phyloP scores from a whole-genome alignment of 2,113 vertebrate genomes.

The Aythya baeri region DNA sequence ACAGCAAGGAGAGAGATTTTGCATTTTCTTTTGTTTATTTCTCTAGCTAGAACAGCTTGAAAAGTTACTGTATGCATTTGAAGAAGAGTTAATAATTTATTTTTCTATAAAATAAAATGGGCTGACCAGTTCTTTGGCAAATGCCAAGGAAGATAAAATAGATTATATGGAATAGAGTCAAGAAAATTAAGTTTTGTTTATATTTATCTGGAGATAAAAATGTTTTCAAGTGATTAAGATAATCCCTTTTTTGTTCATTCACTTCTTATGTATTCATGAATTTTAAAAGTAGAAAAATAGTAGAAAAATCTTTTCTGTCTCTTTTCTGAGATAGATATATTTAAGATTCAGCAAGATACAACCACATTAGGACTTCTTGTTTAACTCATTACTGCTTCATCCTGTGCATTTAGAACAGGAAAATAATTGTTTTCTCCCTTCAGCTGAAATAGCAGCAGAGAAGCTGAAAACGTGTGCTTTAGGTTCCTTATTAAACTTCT shows the following conservation, averaged over 20 bases:
- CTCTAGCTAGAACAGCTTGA: neutral
- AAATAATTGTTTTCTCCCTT: neutral
- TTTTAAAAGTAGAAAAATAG: neutral
- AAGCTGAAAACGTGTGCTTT: neutral
- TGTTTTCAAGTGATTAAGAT: neutral
- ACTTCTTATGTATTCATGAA: neutral
- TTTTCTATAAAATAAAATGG: neutral
- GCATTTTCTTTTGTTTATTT: neutral
- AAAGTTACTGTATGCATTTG: neutral
- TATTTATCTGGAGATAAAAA: neutral
- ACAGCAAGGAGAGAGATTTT: neutral
- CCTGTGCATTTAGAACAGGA: neutral
- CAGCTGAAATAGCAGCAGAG: neutral
- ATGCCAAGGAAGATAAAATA: neutral
- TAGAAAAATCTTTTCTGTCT: neutral
- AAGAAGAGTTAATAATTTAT: neutral
- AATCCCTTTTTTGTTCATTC: neutral
- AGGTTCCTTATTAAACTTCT: neutral
- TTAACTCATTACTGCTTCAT: neutral
- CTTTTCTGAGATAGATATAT: neutral
- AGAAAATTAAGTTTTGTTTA: neutral
- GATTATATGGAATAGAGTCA: neutral
- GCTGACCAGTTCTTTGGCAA: neutral
- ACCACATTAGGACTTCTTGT: neutral
- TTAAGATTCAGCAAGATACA: neutral